These are phyloP conservation scores for Dasypogon diadema DNA, from an alignment of 2,888 invertebrate genomes.

Conservation along the genomic window DNA sequence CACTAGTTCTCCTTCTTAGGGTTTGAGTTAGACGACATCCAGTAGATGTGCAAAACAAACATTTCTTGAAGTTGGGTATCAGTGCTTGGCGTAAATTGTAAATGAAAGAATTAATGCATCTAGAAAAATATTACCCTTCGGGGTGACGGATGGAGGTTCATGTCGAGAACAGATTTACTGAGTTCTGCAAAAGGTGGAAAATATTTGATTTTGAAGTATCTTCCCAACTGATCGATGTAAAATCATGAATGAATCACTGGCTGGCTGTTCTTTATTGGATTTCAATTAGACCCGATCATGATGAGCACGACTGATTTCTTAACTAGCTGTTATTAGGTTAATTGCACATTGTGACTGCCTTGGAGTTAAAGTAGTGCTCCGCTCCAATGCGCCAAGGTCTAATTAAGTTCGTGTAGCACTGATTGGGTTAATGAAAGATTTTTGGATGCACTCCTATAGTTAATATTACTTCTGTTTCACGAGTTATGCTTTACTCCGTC, in stretches of 20 bases:
- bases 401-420: no score
- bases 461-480: no score
- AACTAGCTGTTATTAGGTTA: background rate
- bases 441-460: no score
- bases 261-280: background rate
- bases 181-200: no score
- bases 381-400: no score
- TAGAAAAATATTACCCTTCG: no score
- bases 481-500: no score
- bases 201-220: constrained; percentile 23
- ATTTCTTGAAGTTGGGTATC: constrained; percentile 4
- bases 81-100: constrained; percentile 29
- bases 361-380: background rate
- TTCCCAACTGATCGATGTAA: constrained; percentile 4
- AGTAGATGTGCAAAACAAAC: constrained; percentile 27
- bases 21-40: constrained; percentile 1
- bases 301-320: background rate
- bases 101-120: constrained; percentile 30
- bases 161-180: no score
- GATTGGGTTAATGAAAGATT: no score
- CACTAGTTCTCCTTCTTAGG: background rate
- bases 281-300: background rate
- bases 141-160: no score
- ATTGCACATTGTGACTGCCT: background rate
- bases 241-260: constrained; percentile 39